phyloP scores from a whole-genome alignment of 92 coral and sea anemone genomes.

The Phenganax subtilis region DNA sequence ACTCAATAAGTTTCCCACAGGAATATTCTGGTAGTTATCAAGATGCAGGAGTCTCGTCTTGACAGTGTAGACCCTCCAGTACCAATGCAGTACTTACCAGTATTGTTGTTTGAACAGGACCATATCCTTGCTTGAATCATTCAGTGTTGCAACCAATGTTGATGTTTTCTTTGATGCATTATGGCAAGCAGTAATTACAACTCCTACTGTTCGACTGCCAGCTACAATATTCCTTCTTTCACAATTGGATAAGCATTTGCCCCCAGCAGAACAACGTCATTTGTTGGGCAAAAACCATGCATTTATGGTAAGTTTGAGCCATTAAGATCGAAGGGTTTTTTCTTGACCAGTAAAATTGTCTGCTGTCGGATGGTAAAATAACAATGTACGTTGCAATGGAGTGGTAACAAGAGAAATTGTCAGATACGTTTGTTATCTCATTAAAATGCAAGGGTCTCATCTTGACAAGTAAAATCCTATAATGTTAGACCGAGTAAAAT shows the following conservation, averaged over 20 bases:
- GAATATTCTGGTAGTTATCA: no score
- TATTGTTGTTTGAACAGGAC: constrained; percentile 50
- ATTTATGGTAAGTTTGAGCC: constrained; percentile 55
- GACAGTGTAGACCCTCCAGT: neutral
- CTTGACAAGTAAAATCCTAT: no score
- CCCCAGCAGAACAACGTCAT: constrained; percentile 58
- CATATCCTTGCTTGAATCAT: constrained; percentile 65
- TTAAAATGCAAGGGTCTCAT: no score
- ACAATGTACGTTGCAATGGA: neutral
- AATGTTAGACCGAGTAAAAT: no score
- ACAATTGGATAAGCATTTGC: constrained; percentile 65
- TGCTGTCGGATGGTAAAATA: neutral
- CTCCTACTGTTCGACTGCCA: constrained; percentile 66
- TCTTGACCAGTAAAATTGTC: no score
- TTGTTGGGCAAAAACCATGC: constrained; percentile 67
- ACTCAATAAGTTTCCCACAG: no score
- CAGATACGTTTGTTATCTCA: no score
- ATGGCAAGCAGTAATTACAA: constrained; percentile 70
- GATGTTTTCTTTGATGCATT: constrained; percentile 66
- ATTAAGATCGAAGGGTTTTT: neutral
- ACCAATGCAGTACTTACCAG: neutral
- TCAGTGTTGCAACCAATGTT: constrained; percentile 79
- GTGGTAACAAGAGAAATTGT: no score
- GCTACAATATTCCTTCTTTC: constrained; percentile 78
- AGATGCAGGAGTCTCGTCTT: no score